These are phyloP conservation scores for Lasioglossum zephyrum DNA, from an alignment of 2,888 invertebrate genomes.

Conservation along the genomic window DNA sequence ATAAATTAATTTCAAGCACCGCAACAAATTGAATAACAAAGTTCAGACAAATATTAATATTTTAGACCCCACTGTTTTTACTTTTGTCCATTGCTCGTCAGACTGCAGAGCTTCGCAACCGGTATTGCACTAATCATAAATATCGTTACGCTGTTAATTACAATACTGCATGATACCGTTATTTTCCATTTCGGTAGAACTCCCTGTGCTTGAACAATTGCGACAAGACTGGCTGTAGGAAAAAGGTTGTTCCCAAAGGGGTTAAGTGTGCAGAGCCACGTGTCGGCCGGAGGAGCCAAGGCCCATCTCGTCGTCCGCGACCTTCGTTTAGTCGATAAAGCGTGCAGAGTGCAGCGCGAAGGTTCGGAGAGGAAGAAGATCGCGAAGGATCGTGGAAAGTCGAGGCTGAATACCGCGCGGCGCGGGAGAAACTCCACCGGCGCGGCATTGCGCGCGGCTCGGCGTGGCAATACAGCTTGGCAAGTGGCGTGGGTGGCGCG, in stretches of 20 bases:
- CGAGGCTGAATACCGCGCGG: neutral
- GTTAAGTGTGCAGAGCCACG: constrained; percentile 3
- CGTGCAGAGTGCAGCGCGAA: neutral
- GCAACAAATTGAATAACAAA: too few species aligned
- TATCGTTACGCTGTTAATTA: too few species aligned
- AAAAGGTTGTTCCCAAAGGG: neutral
- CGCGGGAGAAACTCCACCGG: neutral
- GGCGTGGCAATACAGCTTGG: constrained; percentile 9
- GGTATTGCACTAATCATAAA: too few species aligned
- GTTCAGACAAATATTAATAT: too few species aligned
- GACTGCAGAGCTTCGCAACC: too few species aligned
- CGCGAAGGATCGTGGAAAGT: constrained; percentile 11
- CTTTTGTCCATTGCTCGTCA: too few species aligned
- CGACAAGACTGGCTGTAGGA: neutral
- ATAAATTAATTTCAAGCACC: too few species aligned
- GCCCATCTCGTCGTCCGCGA: constrained; percentile 7
- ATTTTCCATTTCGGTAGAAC: neutral
- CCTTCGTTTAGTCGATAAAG: constrained; percentile 28
- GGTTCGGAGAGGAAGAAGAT: constrained; percentile 2
- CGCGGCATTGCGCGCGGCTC: neutral
- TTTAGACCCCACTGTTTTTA: too few species aligned
- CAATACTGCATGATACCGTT: too few species aligned
- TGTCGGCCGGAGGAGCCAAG: constrained; percentile 2
- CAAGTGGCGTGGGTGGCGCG: neutral
- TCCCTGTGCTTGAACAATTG: neutral